A percentile compares a stretch with the other conserved stretches of the same genome.
Conservation (phyloP, 2,797 vertebrate genomes). For the Crypturellus tataupa region DNA sequence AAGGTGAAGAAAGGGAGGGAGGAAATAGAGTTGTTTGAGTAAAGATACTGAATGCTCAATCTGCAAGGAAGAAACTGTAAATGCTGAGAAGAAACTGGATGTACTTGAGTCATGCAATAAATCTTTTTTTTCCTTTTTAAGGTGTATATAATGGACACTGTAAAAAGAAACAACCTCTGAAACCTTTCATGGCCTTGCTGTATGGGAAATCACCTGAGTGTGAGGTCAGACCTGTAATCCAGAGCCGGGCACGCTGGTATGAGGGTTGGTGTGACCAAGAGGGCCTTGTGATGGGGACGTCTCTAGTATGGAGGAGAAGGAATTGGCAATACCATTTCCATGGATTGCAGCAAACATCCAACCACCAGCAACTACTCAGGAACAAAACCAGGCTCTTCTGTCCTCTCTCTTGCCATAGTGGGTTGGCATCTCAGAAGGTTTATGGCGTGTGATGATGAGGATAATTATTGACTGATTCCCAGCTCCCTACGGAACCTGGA, state of each 20-base stretch:
- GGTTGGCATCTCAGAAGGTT: background rate
- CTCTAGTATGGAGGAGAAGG: background rate
- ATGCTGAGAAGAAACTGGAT: conserved; percentile 46
- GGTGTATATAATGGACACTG: background rate
- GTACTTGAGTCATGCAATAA: conserved; percentile 46
- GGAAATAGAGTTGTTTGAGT: conserved; percentile 60
- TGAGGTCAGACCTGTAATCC: background rate
- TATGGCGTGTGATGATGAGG: background rate
- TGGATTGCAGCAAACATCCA: background rate
- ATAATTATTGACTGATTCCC: background rate
- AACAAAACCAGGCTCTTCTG: background rate
- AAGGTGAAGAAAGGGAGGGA: conserved; percentile 64
- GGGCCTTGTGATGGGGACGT: background rate
- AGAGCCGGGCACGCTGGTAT: background rate
- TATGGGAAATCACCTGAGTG: background rate
- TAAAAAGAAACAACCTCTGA: background rate
- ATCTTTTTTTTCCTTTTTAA: background rate
- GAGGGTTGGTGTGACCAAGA: background rate
- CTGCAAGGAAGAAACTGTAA: conserved; percentile 42
- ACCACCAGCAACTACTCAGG: background rate
- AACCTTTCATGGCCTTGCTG: background rate
- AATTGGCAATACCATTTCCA: background rate
- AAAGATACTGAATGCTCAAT: conserved; percentile 53
- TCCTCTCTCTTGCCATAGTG: background rate
- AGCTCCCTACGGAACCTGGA: background rate